Evolutionary conservation across 2,113 vertebrate genomes (phyloP).

Genomic region (Poecilia latipinna): DNA sequence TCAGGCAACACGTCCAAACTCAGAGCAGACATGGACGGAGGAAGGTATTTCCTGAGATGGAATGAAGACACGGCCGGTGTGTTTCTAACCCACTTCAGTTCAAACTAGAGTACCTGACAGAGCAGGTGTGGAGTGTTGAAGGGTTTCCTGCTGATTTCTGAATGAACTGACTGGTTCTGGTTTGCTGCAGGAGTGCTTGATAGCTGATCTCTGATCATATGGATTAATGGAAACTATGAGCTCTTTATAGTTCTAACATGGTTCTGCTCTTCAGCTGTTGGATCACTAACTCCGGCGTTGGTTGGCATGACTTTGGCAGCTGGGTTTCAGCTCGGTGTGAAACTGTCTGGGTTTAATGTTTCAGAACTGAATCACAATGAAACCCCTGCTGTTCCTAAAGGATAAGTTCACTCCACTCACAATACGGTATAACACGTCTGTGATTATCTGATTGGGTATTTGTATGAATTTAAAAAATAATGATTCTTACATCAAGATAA

Average conservation of each 20-base stretch:
- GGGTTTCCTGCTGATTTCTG: slow-evolving; percentile 2
- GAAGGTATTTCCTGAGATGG: slow-evolving; percentile 67
- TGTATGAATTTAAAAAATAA: no score
- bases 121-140: slow-evolving; percentile 8
- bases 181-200: slow-evolving; percentile 8
- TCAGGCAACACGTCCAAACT: slow-evolving; percentile 36
- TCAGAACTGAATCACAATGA: slow-evolving; percentile 16
- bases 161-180: slow-evolving; percentile 2
- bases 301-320: slow-evolving; percentile 14
- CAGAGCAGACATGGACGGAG: slow-evolving; percentile 36
- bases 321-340: not conserved
- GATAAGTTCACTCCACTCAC: slow-evolving; percentile 2
- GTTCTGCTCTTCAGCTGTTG: not conserved
- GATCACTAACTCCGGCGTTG: slow-evolving; percentile 19
- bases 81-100: not conserved
- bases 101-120: slow-evolving; percentile 11
- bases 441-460: no score
- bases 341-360: not conserved
- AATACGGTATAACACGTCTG: no score
- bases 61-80: slow-evolving; percentile 3
- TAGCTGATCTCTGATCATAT: slow-evolving; percentile 11
- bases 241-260: slow-evolving; percentile 16
- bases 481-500: no score
- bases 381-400: slow-evolving; percentile 7
- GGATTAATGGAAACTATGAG: not conserved